Evolutionary conservation across 2,888 invertebrate species (phyloP), one percentile per base, ranked within the genome.

Genomic region (Hirtodrosophila confusa): DNA sequence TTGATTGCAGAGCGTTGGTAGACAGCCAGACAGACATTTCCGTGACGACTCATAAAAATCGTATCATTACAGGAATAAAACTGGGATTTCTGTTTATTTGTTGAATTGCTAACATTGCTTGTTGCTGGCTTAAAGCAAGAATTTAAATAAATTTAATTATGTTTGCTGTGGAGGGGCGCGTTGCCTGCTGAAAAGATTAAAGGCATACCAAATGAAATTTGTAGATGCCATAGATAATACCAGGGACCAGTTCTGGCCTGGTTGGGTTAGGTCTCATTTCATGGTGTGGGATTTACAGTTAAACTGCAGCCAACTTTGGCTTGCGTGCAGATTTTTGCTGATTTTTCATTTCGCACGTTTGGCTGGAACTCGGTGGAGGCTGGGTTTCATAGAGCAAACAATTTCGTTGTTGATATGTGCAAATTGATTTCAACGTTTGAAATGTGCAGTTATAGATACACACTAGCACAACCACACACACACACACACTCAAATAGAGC

Each of bases 401-500:
- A 75, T 86, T 86, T 87, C 83, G 83, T 73, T 83, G 86, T 86
- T 87, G 88, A 86, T 83, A 86, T 87, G 86, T 87, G 88, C 86
- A 86, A 86, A 86, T 86, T 87, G 85, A 83, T 83, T 83, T 83
- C 73, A 80, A 73, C 79, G 75, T 76, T 79, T 86, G 61, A 86
- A 86, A 83, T 83, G 69, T 86, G 69, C 75, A 82, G 83, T 79
- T 79, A 80, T 84, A 84, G 70, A 79, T 69, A 62, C 47, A 63
- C 24, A 51, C 44, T n/a, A 43, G 27, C 56, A 36, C 50, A 55
- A 41, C 47, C 43, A 43, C 49, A 48, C 39, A 43, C 40, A 27
- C 47, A 41, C 33, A 50, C 43, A 44, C 50, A 40, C 37, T 29
- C 17, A 33, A 29, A 17, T 41, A 31, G 23, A 48, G 61, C 51